These are phyloP conservation scores for human (Homo sapiens) DNA, from an alignment of 2,113 vertebrate genomes.

Conservation along the genomic window DNA sequence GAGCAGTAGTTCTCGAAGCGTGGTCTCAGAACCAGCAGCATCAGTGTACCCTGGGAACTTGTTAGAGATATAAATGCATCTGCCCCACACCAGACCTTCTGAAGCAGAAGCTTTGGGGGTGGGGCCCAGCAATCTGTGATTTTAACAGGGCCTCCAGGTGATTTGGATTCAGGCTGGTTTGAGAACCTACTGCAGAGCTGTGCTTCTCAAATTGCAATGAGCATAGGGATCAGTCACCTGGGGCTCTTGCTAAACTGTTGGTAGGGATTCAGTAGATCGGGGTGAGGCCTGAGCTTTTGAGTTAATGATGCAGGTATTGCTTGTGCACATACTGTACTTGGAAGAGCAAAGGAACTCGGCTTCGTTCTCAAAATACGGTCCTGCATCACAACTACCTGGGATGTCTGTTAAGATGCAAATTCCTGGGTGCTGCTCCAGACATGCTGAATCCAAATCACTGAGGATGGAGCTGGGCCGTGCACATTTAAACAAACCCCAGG, in stretches of 20 bases:
- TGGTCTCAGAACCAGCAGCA: not conserved
- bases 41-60: not conserved
- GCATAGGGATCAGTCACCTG: not conserved
- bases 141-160: not conserved
- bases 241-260: no score
- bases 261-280: fast-evolving
- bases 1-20: not conserved
- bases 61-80: not conserved
- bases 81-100: not conserved
- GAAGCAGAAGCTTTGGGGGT: not conserved
- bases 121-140: no score
- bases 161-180: not conserved
- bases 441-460: not conserved
- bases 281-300: not conserved
- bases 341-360: not conserved
- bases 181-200: not conserved
- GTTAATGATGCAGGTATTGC: no score
- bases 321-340: no score
- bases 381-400: not conserved
- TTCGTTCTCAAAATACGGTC: not conserved
- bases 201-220: not conserved
- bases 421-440: not conserved
- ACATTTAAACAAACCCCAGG: not conserved
- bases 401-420: not conserved
- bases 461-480: not conserved